phyloP scores from a whole-genome alignment of 2,888 invertebrate species.

The Antheraea assamensis region DNA sequence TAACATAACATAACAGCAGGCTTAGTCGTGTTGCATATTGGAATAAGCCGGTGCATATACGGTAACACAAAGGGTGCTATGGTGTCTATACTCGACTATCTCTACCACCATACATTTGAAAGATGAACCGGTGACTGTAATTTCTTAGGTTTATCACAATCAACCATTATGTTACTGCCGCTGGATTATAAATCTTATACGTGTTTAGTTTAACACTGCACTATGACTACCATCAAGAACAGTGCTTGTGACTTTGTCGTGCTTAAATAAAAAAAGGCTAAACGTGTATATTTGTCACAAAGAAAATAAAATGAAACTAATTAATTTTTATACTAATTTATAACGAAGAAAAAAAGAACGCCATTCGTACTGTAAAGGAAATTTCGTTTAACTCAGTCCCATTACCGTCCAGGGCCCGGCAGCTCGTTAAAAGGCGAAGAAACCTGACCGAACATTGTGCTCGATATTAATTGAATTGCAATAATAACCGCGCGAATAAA shows the following conservation, averaged over 20 bases:
- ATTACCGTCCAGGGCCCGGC: conserved; percentile 42
- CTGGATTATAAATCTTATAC: too few relatives aligned
- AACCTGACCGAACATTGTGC: conserved; percentile 67
- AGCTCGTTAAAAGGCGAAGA: conserved; percentile 45
- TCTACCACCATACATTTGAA: too few relatives aligned
- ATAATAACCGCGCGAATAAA: conserved; percentile 75
- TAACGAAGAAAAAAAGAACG: background rate
- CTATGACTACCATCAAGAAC: background rate
- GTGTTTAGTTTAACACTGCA: background rate
- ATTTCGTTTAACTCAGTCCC: conserved; percentile 28
- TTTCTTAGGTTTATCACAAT: too few relatives aligned
- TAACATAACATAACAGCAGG: too few relatives aligned
- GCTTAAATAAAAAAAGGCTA: background rate
- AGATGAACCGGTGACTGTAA: too few relatives aligned
- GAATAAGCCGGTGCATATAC: too few relatives aligned
- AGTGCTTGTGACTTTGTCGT: background rate
- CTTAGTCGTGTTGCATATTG: too few relatives aligned
- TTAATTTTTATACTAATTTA: background rate
- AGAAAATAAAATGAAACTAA: background rate
- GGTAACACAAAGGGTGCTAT: too few relatives aligned
- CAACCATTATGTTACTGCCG: too few relatives aligned
- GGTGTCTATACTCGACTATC: too few relatives aligned
- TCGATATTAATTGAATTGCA: conserved; percentile 77
- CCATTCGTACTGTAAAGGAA: conserved; percentile 15
- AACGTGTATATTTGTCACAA: background rate